These are phyloP conservation scores for Geophilus truncorum DNA, from an alignment of 2,888 invertebrate species.

Conservation along the genomic window DNA sequence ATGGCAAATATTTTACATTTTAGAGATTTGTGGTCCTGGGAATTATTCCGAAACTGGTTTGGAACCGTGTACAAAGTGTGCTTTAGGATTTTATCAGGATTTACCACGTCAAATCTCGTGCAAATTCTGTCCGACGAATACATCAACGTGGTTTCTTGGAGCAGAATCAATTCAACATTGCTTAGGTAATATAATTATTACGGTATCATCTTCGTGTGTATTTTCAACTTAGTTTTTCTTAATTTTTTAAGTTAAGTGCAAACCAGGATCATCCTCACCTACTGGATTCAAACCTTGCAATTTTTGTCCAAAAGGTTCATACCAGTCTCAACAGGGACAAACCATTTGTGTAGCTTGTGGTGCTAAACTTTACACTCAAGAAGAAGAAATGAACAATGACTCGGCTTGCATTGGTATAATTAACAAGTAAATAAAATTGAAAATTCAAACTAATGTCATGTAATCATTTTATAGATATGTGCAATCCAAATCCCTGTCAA, in stretches of 20 bases:
- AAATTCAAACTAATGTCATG: too few species aligned
- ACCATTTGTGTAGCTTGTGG: slow-evolving; percentile 47
- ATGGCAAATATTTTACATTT: background rate
- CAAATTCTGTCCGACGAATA: slow-evolving; percentile 48
- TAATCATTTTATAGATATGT: slow-evolving; percentile 52
- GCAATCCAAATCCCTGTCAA: slow-evolving; percentile 55
- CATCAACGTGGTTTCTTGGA: slow-evolving; percentile 27
- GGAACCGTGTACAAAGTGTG: slow-evolving; percentile 57
- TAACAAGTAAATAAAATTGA: too few species aligned
- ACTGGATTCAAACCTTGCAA: slow-evolving; percentile 51
- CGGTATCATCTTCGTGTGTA: too few species aligned
- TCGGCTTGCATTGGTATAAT: slow-evolving; percentile 57
- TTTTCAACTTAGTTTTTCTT: background rate
- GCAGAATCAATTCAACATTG: slow-evolving; percentile 32
- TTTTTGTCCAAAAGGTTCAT: slow-evolving; percentile 48
- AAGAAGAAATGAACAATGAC: slow-evolving; percentile 46
- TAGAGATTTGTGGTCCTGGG: slow-evolving; percentile 47
- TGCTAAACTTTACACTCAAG: slow-evolving; percentile 46
- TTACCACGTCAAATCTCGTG: slow-evolving; percentile 47
- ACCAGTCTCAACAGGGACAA: slow-evolving; percentile 48
- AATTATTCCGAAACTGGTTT: slow-evolving; percentile 53
- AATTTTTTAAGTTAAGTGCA: slow-evolving; percentile 47
- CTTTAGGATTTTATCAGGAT: slow-evolving; percentile 50
- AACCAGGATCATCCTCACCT: slow-evolving; percentile 49
- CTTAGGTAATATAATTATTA: too few species aligned